Conservation (phyloP, 1,140 invertebrate genomes). For the Sitobion miscanthi region DNA sequence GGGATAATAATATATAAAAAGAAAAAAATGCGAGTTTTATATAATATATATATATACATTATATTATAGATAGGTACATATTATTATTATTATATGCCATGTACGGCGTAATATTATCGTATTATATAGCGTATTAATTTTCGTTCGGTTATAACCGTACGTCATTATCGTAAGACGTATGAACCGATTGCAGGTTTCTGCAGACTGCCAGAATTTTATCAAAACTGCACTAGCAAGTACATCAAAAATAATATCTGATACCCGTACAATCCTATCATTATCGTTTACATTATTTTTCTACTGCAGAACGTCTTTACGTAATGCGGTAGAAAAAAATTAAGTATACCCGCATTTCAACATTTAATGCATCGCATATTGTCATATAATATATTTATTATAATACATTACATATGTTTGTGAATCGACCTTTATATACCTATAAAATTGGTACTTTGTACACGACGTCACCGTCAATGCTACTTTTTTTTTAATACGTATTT, state of each 20-base stretch:
- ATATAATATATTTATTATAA: background rate
- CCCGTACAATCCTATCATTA: background rate
- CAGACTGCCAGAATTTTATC: background rate
- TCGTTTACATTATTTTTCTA: background rate
- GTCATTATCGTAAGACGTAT: background rate
- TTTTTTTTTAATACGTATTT: background rate
- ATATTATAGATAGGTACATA: background rate
- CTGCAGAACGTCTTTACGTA: background rate
- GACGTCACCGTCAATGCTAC: background rate
- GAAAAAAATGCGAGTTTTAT: background rate
- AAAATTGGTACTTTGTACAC: background rate
- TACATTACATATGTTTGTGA: background rate
- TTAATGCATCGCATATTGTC: background rate
- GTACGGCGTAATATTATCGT: background rate
- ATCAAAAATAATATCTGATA: background rate
- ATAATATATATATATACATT: background rate
- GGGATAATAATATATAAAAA: background rate
- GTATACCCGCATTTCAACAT: background rate
- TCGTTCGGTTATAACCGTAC: background rate
- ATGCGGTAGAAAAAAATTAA: background rate
- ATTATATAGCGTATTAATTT: background rate
- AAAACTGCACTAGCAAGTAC: background rate
- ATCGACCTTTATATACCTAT: background rate
- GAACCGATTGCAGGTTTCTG: background rate
- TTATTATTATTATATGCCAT: background rate